Percentiles rank a stretch among this genome's conserved stretches.
These are phyloP conservation scores for Philhelius pedissequus DNA, from an alignment of 2,888 invertebrate genomes.

Conservation along the genomic window DNA sequence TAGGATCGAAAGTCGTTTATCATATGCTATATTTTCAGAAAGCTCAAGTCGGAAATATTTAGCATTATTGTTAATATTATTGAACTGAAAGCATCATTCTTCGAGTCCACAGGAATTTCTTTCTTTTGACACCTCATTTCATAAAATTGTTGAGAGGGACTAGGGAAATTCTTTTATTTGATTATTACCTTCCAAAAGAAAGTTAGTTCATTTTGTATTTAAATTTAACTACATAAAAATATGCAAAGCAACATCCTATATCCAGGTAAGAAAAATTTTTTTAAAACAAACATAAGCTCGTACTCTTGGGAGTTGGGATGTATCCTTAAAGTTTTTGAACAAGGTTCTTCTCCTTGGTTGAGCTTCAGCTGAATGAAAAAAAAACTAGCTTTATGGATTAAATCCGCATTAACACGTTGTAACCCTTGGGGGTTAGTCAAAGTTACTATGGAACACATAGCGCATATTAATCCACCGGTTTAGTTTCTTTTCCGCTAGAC, in stretches of 20 bases:
- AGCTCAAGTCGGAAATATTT: too few relatives aligned
- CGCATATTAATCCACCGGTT: conserved; percentile 21
- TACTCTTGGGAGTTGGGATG: background rate
- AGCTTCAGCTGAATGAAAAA: background rate
- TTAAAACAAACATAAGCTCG: background rate
- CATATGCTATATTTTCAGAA: too few relatives aligned
- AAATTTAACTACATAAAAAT: background rate
- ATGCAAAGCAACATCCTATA: background rate
- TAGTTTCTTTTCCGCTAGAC: background rate
- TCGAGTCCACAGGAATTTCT: too few relatives aligned
- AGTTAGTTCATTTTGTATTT: conserved; percentile 21
- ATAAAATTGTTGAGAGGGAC: too few relatives aligned
- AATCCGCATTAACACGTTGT: conserved; percentile 13
- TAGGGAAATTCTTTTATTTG: too few relatives aligned
- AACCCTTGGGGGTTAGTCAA: background rate
- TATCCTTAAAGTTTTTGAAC: background rate
- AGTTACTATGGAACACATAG: background rate
- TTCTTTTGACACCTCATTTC: too few relatives aligned
- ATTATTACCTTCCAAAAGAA: background rate
- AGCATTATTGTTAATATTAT: too few relatives aligned
- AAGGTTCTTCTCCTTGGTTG: background rate
- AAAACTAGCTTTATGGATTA: background rate
- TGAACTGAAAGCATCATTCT: too few relatives aligned
- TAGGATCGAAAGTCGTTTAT: too few relatives aligned
- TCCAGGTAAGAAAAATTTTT: background rate